Evolutionary conservation across 2,113 vertebrate genomes (phyloP), one percentile per base, ranked within the genome.

Genomic region (Okapia johnstoni): DNA sequence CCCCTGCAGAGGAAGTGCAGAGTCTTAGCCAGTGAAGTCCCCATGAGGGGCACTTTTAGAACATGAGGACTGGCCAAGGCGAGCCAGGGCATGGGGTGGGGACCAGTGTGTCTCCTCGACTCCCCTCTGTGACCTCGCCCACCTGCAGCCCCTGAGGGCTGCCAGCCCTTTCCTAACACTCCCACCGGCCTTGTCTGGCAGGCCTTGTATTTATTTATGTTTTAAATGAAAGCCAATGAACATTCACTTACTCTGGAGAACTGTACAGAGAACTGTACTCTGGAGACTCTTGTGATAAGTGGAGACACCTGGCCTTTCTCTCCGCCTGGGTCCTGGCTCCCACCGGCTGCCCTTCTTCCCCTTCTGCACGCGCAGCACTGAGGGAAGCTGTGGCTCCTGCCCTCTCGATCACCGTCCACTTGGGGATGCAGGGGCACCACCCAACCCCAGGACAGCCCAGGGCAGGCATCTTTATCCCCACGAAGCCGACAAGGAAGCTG

Each of bases 141-240:
- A 19, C 57, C 85, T 63, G 15, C 60, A 36, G 77, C 60, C 60
- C 77, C 50, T 0, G 19, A 9, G 73, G 76, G 43, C 40, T 1
- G 12, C 10, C 21, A 80, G 46, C 70, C 33, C 14, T 43, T n/a
- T 80, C 52, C 76, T 55, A 13, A 16, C 21, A 7, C n/a, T 40
- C 36, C 26, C 52, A 19, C 6, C 4, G 0, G 10, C 26, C 25
- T 83, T 11, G 36, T 48, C 70, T 61, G 93, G 86, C 92, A 79
- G 83, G 81, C 25, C 43, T 61, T n/a, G 25, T 54, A 1, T 96
- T 93, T 96, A 36, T 76, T 93, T 89, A 55, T 43, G 55, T 54
- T 90, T 76, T 92, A 33, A 48, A 85, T 30, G 85, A 90, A 76
- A 97, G 73, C 96, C 43, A 43, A 57, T 84, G 52, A 86, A 63